phyloP scores from a whole-genome alignment of 92 coral and sea anemone species.

The Epizoanthus illoricatus region DNA sequence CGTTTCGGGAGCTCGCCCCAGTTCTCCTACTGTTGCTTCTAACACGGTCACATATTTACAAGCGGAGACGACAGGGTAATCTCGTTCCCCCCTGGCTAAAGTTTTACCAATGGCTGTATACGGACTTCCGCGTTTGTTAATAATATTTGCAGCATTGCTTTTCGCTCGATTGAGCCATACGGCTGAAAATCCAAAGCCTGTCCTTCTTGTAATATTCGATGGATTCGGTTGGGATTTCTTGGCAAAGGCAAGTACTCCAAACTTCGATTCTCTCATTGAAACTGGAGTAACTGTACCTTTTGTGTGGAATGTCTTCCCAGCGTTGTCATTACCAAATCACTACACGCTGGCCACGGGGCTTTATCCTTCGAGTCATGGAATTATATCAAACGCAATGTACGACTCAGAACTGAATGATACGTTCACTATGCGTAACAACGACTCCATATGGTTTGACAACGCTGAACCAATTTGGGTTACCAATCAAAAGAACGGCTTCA shows the following conservation, averaged over 20 bases:
- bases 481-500: constrained; percentile 67
- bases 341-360: constrained; percentile 86
- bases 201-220: constrained; percentile 79
- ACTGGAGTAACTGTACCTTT: constrained; percentile 71
- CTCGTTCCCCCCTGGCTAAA: too few species aligned
- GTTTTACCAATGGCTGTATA: too few species aligned
- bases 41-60: too few species aligned
- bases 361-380: constrained; percentile 89
- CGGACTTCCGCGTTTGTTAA: too few species aligned
- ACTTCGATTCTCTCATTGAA: constrained; percentile 49
- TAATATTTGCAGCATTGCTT: too few species aligned
- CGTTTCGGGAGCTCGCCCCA: too few species aligned
- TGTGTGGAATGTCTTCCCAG: constrained; percentile 80
- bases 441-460: constrained; percentile 77
- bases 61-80: too few species aligned
- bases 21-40: too few species aligned
- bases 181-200: constrained; percentile 6
- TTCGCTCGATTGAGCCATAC: not conserved
- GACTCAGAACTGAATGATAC: constrained; percentile 61
- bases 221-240: constrained; percentile 92
- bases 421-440: constrained; percentile 63
- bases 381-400: constrained; percentile 64
- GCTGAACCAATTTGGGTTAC: constrained; percentile 93
- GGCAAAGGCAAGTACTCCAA: constrained; percentile 56
- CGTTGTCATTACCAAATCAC: constrained; percentile 90